Conservation (phyloP, 2,113 vertebrate species). For the Elgaria multicarinata region DNA sequence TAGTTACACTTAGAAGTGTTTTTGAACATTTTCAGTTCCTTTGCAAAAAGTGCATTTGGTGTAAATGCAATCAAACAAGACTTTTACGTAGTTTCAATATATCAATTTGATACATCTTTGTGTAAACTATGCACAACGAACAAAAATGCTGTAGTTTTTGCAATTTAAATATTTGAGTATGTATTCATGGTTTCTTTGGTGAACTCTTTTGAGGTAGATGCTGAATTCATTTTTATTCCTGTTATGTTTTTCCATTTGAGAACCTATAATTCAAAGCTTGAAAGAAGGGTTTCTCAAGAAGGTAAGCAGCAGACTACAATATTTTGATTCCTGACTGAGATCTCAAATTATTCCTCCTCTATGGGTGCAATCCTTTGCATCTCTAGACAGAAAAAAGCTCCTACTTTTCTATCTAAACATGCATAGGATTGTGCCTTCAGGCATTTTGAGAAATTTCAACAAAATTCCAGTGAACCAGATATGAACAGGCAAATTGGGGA, state of each 20-base stretch:
- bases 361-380: too few relatives aligned
- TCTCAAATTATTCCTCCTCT: too few relatives aligned
- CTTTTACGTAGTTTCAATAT: neutral
- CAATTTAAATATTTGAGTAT: neutral
- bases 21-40: neutral
- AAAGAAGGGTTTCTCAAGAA: neutral
- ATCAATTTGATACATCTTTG: neutral
- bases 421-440: neutral
- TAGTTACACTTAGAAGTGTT: neutral
- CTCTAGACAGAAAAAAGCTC: too few relatives aligned
- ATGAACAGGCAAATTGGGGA: neutral
- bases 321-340: neutral
- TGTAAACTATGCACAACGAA: too few relatives aligned
- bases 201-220: neutral
- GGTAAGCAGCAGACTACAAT: neutral
- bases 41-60: neutral
- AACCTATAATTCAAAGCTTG: neutral
- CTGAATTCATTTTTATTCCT: neutral
- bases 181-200: neutral
- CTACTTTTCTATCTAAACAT: neutral
- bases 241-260: neutral
- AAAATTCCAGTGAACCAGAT: neutral
- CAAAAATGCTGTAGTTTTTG: neutral
- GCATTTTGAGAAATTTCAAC: neutral
- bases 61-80: neutral